A percentile compares a stretch with the other conserved stretches of the same genome.
phyloP scores from a whole-genome alignment of 2,888 invertebrate genomes.

The Eulithis prunata region DNA sequence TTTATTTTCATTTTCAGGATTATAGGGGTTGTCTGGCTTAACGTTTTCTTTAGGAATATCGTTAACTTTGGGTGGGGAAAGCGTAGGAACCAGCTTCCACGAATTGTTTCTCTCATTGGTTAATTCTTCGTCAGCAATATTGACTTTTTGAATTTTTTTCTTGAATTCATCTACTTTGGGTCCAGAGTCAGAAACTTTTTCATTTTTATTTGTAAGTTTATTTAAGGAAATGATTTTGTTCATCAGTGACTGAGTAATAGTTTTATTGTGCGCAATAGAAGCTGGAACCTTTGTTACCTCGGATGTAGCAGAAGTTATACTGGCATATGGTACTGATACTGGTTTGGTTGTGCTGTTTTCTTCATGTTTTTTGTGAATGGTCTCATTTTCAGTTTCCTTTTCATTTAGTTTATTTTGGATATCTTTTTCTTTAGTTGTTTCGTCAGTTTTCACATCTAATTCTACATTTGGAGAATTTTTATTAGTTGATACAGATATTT shows the following conservation, averaged over 20 bases:
- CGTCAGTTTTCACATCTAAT: slow-evolving; percentile 16
- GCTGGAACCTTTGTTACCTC: slow-evolving; percentile 30
- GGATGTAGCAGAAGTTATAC: slow-evolving; percentile 26
- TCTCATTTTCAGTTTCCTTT: slow-evolving; percentile 23
- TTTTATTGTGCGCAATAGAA: slow-evolving; percentile 33
- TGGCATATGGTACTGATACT: slow-evolving; percentile 17
- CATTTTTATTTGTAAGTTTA: slow-evolving; percentile 46
- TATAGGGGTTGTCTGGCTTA: slow-evolving; percentile 59
- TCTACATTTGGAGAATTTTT: slow-evolving; percentile 32
- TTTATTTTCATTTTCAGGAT: slow-evolving; percentile 60
- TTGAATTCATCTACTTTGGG: slow-evolving; percentile 77
- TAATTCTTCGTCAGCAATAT: slow-evolving; percentile 75
- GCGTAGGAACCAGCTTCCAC: slow-evolving; percentile 85
- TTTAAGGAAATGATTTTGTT: slow-evolving; percentile 44
- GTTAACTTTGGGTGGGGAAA: slow-evolving; percentile 77
- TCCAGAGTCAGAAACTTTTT: slow-evolving; percentile 50
- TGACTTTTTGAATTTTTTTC: slow-evolving; percentile 79
- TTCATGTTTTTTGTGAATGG: slow-evolving; percentile 18
- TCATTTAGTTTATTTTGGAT: slow-evolving; percentile 27
- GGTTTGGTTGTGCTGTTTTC: slow-evolving; percentile 28
- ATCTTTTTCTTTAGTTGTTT: slow-evolving; percentile 22
- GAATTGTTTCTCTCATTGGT: slow-evolving; percentile 71
- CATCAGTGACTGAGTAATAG: slow-evolving; percentile 36
- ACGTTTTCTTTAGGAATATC: slow-evolving; percentile 69
- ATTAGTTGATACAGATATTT: slow-evolving; percentile 47